These are phyloP conservation scores for Tyria jacobaeae DNA, from an alignment of 2,888 invertebrate species.

Conservation along the genomic window DNA sequence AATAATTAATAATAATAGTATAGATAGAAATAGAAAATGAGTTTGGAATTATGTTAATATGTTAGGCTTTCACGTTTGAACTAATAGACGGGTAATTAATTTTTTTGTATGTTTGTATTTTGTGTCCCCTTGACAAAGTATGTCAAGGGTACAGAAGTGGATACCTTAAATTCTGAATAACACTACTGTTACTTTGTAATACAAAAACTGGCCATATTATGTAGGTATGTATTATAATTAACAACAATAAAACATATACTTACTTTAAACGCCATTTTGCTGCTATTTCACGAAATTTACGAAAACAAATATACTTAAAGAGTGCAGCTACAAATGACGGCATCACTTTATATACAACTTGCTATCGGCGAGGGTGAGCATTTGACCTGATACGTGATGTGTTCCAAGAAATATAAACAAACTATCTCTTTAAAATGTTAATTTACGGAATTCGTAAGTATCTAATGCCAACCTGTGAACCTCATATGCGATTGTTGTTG, in stretches of 20 bases:
- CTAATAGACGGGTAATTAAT: too few relatives aligned
- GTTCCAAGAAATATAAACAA: not conserved
- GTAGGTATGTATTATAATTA: not conserved
- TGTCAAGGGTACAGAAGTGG: too few relatives aligned
- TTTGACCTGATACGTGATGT: conserved; percentile 2
- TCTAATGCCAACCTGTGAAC: not conserved
- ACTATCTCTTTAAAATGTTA: not conserved
- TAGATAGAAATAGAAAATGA: too few relatives aligned
- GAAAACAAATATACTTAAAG: not conserved
- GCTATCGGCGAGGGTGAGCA: conserved; percentile 5
- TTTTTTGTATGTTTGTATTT: too few relatives aligned
- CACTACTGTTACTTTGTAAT: too few relatives aligned
- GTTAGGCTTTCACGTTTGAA: too few relatives aligned
- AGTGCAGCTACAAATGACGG: not conserved
- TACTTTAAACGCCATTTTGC: conserved; percentile 6
- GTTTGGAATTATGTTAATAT: too few relatives aligned
- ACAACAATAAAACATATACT: not conserved
- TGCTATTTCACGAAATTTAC: not conserved
- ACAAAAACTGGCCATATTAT: too few relatives aligned
- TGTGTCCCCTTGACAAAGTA: too few relatives aligned
- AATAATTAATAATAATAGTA: too few relatives aligned
- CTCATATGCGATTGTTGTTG: not conserved
- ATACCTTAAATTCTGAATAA: too few relatives aligned
- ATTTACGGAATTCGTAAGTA: not conserved
- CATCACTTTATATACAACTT: conserved; percentile 10